Conservation (phyloP, 2,797 vertebrate species). For the Lerista edwardsae region DNA sequence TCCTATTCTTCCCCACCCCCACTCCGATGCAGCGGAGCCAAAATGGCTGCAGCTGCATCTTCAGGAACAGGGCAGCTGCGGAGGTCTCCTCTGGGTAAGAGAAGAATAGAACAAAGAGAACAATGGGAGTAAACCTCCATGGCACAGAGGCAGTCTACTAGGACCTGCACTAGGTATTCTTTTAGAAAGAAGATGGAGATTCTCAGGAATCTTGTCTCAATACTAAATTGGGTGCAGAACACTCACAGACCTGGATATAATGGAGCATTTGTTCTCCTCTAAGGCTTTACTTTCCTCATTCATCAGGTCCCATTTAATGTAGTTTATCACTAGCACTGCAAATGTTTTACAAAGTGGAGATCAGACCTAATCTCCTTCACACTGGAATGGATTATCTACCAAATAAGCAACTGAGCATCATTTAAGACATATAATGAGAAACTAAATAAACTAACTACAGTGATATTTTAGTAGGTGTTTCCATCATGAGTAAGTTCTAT, state of each 20-base stretch:
- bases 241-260: background rate
- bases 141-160: too few relatives aligned
- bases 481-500: rapidly evolving
- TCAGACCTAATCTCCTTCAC: background rate
- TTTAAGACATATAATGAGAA: background rate
- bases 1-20: too few relatives aligned
- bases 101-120: too few relatives aligned
- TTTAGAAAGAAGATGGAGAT: background rate
- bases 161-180: background rate
- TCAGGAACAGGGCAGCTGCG: too few relatives aligned
- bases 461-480: background rate
- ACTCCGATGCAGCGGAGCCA: too few relatives aligned
- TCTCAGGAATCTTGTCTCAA: background rate
- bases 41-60: too few relatives aligned
- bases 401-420: background rate
- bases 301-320: background rate
- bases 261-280: background rate
- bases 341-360: background rate
- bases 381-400: background rate
- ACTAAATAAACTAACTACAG: background rate
- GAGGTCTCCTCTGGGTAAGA: too few relatives aligned
- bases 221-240: background rate
- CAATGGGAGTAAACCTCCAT: too few relatives aligned
- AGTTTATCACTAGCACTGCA: background rate
- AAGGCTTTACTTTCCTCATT: background rate